These are phyloP conservation scores for Ashinkailepas kermadecensis DNA, from an alignment of 2,888 invertebrate species.

Conservation along the genomic window DNA sequence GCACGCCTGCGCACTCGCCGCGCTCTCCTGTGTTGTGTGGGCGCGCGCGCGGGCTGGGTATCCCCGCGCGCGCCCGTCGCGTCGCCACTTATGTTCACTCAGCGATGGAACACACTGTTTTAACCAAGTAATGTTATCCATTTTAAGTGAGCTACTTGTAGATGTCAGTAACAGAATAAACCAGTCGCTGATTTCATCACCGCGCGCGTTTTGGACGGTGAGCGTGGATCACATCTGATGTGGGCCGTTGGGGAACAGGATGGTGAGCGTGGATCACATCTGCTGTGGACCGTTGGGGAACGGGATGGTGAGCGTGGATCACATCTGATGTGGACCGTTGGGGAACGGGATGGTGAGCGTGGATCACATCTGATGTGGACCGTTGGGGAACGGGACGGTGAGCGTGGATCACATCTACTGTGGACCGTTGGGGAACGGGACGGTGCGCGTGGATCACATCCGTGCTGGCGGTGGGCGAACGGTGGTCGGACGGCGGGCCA, in stretches of 20 bases:
- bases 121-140: conserved; percentile 20
- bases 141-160: conserved; percentile 21
- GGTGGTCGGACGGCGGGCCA: too few relatives aligned
- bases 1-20: neutral
- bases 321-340: too few relatives aligned
- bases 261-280: too few relatives aligned
- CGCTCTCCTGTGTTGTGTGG: neutral
- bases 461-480: too few relatives aligned
- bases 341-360: neutral
- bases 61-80: neutral
- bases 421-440: too few relatives aligned
- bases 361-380: too few relatives aligned
- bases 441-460: too few relatives aligned
- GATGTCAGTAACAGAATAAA: conserved; percentile 17
- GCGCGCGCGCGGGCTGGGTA: neutral
- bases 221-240: neutral
- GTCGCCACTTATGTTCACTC: neutral
- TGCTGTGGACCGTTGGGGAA: too few relatives aligned
- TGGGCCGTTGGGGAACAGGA: too few relatives aligned
- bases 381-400: neutral
- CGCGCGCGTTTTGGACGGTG: neutral
- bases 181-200: conserved; percentile 12
- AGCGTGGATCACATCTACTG: neutral
- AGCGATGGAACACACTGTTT: conserved; percentile 14
- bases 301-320: too few relatives aligned